A percentile compares a stretch with the other conserved stretches of the same genome.
Conservation (phyloP, 2,888 invertebrate genomes). For the Drosophila kambysellisi region DNA sequence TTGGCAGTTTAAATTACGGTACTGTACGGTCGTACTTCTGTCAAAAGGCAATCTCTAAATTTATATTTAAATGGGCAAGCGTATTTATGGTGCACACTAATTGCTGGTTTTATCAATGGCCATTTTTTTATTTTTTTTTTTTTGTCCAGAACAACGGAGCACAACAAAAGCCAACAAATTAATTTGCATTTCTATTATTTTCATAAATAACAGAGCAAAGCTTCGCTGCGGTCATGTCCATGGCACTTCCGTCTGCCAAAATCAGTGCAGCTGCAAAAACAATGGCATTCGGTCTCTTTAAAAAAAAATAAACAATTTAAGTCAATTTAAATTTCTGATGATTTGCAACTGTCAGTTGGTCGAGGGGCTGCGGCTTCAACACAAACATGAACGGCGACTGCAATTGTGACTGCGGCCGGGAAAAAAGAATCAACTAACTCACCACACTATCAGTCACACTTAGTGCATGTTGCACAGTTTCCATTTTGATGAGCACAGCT, state of each 20-base stretch:
- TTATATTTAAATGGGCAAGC: slow-evolving; percentile 9
- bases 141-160: slow-evolving; percentile 30
- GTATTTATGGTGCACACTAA: slow-evolving; percentile 45
- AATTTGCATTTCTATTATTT: slow-evolving; percentile 80
- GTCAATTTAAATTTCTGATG: slow-evolving; percentile 80
- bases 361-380: slow-evolving; percentile 18
- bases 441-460: slow-evolving; percentile 78
- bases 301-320: slow-evolving; percentile 75
- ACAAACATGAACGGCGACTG: not conserved
- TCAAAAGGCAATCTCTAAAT: slow-evolving; percentile 45
- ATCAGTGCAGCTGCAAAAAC: slow-evolving; percentile 62
- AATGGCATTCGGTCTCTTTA: slow-evolving; percentile 45
- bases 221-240: slow-evolving; percentile 37
- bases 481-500: slow-evolving; percentile 76
- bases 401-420: slow-evolving; percentile 20
- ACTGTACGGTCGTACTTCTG: slow-evolving; percentile 12
- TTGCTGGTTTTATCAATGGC: slow-evolving; percentile 73
- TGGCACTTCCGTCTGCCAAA: slow-evolving; percentile 51
- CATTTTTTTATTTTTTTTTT: slow-evolving; percentile 25
- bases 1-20: slow-evolving; percentile 70
- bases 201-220: slow-evolving; percentile 73
- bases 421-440: slow-evolving; percentile 76
- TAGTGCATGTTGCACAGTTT: slow-evolving; percentile 78
- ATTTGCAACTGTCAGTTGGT: slow-evolving; percentile 77
- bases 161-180: slow-evolving; percentile 61